These are phyloP conservation scores for Hypomecis punctinalis DNA, from an alignment of 2,888 invertebrate genomes.

Conservation along the genomic window DNA sequence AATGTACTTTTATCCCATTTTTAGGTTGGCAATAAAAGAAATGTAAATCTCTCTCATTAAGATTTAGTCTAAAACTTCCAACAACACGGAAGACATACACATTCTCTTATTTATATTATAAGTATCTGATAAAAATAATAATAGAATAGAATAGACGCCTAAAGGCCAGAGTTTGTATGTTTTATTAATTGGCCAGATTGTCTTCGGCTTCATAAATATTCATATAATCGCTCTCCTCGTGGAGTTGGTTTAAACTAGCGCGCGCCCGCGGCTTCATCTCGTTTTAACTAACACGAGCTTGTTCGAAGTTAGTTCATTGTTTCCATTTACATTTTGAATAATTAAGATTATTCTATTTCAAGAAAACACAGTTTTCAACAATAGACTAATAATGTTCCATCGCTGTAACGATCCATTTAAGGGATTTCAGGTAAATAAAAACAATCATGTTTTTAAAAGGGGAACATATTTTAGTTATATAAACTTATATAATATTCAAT, in stretches of 20 bases:
- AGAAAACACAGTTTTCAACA: too few species aligned
- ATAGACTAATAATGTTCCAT: too few species aligned
- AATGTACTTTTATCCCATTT: too few species aligned
- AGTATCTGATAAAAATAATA: slow-evolving; percentile 2
- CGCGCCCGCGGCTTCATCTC: neutral
- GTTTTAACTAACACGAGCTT: neutral
- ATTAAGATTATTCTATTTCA: too few species aligned
- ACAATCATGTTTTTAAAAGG: too few species aligned
- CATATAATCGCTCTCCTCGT: slow-evolving; percentile 1
- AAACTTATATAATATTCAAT: too few species aligned
- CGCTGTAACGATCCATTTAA: too few species aligned
- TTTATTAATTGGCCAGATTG: slow-evolving; percentile 22
- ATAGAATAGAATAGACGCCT: neutral
- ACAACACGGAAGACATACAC: neutral
- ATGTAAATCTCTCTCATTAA: too few species aligned
- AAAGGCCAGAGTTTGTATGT: slow-evolving; percentile 20
- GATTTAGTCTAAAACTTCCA: too few species aligned
- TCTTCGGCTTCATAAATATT: slow-evolving; percentile 17
- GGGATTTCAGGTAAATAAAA: too few species aligned
- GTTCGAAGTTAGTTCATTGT: neutral
- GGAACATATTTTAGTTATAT: too few species aligned
- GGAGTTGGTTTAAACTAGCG: neutral
- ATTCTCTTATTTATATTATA: neutral
- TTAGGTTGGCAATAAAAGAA: too few species aligned
- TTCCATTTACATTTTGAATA: neutral